Evolutionary conservation across 2,113 vertebrate genomes (phyloP), one percentile per base, ranked within the genome.

Genomic region (Muntiacus muntjak): DNA sequence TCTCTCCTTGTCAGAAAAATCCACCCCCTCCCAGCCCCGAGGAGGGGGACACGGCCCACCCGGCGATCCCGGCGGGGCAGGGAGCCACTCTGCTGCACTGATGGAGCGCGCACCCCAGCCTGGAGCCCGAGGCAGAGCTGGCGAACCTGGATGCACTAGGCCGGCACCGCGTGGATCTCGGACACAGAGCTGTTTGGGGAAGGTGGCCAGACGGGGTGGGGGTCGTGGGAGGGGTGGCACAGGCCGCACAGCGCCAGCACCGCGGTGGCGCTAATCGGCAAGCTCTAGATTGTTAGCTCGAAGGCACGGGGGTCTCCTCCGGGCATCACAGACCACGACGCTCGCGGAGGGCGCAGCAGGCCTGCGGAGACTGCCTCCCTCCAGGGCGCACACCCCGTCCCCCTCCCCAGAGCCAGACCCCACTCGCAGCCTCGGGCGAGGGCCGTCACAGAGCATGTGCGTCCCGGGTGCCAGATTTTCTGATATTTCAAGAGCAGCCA

Each of bases 401-500:
- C 47, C 47, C 12, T 50, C 7, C 36, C 67, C 15, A 25, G 5
- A 6, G 79, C 43, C 43, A 87, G 84, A 54, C 33, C 78, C 36
- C 1, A 23, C 13, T 26, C 28, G 79, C 21, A 10, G 55, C 55
- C 25, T 26, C 10, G 19, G 87, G 89, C 43, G 87, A 95, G 25
- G 71, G n/a, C 89, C 54, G 45, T 79, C 79, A 81, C 0, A 1
- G 55, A 71, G 57, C 95, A 54, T 58, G 89, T 11, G 84, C 55
- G 50, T n/a, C 60, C 17, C 2, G 50, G 78, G 55, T 87, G 83
- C 87, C 81, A 94, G 95, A 85, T 84, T 95, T 67, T 85, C 45
- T 58, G 87, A 83, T 95, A 96, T 95, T 97, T 97, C 74, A 96
- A 97, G 87, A 96, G 92, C 47, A 92, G 95, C 96, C 96, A 98